Evolutionary conservation across 2,797 vertebrate genomes (phyloP).

Genomic region (Myotis findleyi): DNA sequence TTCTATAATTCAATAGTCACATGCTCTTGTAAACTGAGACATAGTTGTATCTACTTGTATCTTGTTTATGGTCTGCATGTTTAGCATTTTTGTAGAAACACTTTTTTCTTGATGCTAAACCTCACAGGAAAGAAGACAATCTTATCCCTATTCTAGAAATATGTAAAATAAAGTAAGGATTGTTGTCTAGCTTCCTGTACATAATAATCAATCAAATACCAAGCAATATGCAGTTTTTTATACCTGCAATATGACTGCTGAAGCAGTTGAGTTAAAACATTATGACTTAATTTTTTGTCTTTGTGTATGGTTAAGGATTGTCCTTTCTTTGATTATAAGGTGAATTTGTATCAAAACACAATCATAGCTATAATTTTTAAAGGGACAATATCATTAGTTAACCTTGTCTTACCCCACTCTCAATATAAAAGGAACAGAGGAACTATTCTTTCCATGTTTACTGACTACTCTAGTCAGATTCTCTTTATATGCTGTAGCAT

Average conservation of each 20-base stretch:
- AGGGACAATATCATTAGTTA: neutral
- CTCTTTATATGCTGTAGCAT: neutral
- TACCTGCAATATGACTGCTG: neutral
- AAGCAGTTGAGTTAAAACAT: neutral
- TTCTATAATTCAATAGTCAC: neutral
- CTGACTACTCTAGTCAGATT: neutral
- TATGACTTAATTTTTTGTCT: neutral
- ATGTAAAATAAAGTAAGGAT: neutral
- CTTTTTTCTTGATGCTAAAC: neutral
- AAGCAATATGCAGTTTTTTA: neutral
- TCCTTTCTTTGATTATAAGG: neutral
- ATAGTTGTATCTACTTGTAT: neutral
- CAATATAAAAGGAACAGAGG: neutral
- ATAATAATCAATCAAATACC: neutral
- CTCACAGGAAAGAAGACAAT: neutral
- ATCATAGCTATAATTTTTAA: neutral
- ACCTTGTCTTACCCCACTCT: fast-evolving
- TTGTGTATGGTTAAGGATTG: neutral
- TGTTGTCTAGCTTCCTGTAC: neutral
- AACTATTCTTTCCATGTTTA: neutral
- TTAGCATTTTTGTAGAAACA: neutral
- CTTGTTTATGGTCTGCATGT: neutral
- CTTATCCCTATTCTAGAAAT: neutral
- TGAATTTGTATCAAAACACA: neutral
- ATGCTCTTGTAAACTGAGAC: neutral